Base-by-base conservation (phyloP, 2,113 vertebrate species). In the Grammomys surdaster region DNA sequence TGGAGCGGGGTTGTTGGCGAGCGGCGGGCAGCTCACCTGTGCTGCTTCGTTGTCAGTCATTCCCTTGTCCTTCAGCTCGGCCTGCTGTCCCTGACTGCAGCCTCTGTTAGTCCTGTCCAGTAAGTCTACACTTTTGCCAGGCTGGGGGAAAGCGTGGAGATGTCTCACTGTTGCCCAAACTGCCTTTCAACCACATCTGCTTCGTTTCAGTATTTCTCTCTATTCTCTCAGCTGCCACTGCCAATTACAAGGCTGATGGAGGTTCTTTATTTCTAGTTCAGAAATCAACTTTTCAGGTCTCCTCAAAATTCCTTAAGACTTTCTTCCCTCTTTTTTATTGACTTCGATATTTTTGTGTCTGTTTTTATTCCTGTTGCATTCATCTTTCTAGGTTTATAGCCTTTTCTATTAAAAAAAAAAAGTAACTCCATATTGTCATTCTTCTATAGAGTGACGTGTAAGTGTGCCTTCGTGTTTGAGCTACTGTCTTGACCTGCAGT, bases 241-340 rank as follows among this genome's bases (percentile, higher is more conserved):
- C 56, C n/a, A 81, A 33, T 36, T 22, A 40, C 54, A 24, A 87
- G 22, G 87, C 65, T 80, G 56, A 80, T 17, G 17, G 73, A 96
- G 46, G 56, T 96, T 95, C 24, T 70, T 2, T 90, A 72, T 65
- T 58, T 87, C 31, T 81, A 65, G 46, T 67, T 94, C 80, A 88
- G 75, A 91, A 96, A 91, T 73, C 76, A 80, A 4, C 91, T 75
- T 81, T 46, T 81, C 28, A 56, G 56, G 17, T 56, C 26, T 36
- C 92, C 56, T 81, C n/a, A 16, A 77, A 81, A 58, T 87, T 90
- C 13, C 22, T 91, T 81, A 77, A 6, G 14, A 67, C 56, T 56
- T 40, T 14, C 65, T 63, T 14, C 19, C 12, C 46, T 75, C 56
- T 88, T 92, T 46, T 26, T 56, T 12, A 20, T 67, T 81, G 24